Conservation (phyloP, 2,797 vertebrate species). For the Aldrovandia affinis region DNA sequence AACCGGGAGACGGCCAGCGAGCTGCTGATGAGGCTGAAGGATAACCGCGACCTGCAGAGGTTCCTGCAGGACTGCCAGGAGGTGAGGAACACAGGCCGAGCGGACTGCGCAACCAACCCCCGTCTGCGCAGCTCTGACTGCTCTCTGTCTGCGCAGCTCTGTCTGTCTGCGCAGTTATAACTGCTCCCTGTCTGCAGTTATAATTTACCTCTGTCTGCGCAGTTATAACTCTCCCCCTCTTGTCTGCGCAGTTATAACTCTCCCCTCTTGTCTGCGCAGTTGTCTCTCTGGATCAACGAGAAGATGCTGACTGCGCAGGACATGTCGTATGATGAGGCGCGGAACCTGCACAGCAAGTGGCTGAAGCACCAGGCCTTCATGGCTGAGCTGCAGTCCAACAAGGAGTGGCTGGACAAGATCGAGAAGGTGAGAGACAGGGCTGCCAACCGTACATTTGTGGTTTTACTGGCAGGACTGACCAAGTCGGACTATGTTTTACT, state of each 20-base stretch:
- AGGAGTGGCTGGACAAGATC: conserved; percentile 96
- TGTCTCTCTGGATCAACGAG: conserved; percentile 95
- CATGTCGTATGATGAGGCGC: conserved; percentile 96
- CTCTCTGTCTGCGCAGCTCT: neutral
- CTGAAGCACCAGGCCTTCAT: conserved; percentile 97
- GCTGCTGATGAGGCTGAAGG: conserved; percentile 89
- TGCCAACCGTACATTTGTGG: too few relatives aligned
- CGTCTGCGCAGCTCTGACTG: neutral
- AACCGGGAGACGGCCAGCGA: conserved; percentile 82
- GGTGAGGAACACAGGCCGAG: too few relatives aligned
- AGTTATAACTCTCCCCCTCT: neutral
- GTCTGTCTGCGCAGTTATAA: neutral
- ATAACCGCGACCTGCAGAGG: conserved; percentile 96
- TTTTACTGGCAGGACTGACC: too few relatives aligned
- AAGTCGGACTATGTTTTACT: too few relatives aligned
- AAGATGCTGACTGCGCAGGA: conserved; percentile 99
- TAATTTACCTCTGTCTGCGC: neutral
- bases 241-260: neutral
- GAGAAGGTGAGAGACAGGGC: conserved; percentile 77
- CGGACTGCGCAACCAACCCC: neutral
- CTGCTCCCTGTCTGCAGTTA: conserved; percentile 42
- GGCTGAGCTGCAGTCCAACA: conserved; percentile 96
- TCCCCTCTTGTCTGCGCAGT: conserved; percentile 65
- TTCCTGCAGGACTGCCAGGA: conserved; percentile 98
- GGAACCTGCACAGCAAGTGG: conserved; percentile 98